phyloP scores from a whole-genome alignment of 2,888 invertebrate species.

The Fragum fragum region DNA sequence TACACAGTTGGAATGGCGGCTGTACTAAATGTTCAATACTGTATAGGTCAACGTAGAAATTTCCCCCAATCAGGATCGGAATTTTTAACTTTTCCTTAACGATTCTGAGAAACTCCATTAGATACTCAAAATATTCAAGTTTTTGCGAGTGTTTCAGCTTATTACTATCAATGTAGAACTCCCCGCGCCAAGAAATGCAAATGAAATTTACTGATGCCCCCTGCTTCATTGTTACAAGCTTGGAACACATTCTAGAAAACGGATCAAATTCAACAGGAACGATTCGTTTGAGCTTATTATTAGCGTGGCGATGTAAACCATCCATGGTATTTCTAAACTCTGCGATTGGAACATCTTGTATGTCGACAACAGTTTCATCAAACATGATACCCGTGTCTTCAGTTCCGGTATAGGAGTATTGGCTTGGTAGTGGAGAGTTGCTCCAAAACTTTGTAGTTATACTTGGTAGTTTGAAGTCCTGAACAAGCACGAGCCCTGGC shows the following conservation, averaged over 20 bases:
- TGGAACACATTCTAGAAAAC: conserved; percentile 45
- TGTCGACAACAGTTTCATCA: conserved; percentile 20
- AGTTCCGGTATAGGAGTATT: conserved; percentile 44
- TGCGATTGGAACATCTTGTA: conserved; percentile 32
- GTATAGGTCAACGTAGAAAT: conserved; percentile 52
- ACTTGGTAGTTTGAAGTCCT: conserved; percentile 50
- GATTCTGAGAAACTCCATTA: conserved; percentile 50
- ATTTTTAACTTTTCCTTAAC: conserved; percentile 45
- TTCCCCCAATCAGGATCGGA: conserved; percentile 53
- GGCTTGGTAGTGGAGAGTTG: conserved; percentile 42
- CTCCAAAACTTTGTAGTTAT: conserved; percentile 48
- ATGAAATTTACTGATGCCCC: conserved; percentile 47
- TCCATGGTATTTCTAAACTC: conserved; percentile 38
- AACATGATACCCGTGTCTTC: conserved; percentile 49
- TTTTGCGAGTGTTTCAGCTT: conserved; percentile 29
- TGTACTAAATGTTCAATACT: conserved; percentile 33
- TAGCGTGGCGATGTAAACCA: conserved; percentile 41
- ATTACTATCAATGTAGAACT: conserved; percentile 16
- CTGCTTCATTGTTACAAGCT: conserved; percentile 24
- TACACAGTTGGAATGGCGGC: conserved; percentile 51
- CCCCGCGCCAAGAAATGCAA: conserved; percentile 61
- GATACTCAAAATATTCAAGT: conserved; percentile 45
- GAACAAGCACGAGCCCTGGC: conserved; percentile 50
- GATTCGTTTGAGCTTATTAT: conserved; percentile 32
- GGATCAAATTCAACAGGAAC: conserved; percentile 53